Percentiles rank a stretch among this genome's conserved stretches.
These are phyloP conservation scores for Andrena haemorrhoa DNA, from an alignment of 2,888 invertebrate species.

Conservation along the genomic window DNA sequence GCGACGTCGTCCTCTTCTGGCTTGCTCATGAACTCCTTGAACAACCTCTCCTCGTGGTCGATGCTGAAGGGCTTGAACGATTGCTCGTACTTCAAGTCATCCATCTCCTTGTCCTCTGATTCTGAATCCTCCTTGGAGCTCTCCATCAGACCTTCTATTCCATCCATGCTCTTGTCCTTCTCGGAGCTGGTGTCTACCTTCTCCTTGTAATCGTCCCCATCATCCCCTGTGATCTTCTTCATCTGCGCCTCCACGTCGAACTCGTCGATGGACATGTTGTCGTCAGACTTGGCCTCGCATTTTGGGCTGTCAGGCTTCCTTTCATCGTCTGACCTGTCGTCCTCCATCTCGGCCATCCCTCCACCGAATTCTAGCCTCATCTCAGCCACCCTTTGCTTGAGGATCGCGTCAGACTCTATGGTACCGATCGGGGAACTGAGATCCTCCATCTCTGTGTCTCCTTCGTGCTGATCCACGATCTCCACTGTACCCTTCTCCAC, in stretches of 20 bases:
- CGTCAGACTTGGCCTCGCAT: constrained; percentile 74
- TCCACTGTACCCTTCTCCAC: constrained; percentile 82
- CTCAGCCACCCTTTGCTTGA: constrained; percentile 85
- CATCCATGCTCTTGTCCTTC: constrained; percentile 81
- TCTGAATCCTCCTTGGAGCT: constrained; percentile 83
- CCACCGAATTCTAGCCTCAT: constrained; percentile 85
- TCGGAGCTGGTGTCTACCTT: constrained; percentile 79
- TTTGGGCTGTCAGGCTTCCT: constrained; percentile 56
- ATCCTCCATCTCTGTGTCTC: constrained; percentile 83
- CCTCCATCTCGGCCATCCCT: constrained; percentile 73
- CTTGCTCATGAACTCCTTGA: constrained; percentile 74
- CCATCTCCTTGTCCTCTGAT: constrained; percentile 75
- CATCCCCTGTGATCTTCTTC: constrained; percentile 83
- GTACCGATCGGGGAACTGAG: constrained; percentile 83
- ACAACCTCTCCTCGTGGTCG: constrained; percentile 71
- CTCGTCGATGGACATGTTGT: constrained; percentile 80
- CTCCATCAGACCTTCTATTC: constrained; percentile 83
- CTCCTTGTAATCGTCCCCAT: constrained; percentile 82
- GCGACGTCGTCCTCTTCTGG: constrained; percentile 32
- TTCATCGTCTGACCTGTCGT: constrained; percentile 74
- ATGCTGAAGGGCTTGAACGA: constrained; percentile 66
- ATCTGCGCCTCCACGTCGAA: constrained; percentile 84
- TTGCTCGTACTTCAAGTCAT: constrained; percentile 70
- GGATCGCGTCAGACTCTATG: constrained; percentile 84
- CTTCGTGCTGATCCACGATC: constrained; percentile 81